phyloP scores from a whole-genome alignment of 2,888 invertebrate species.

The Megalurothrips usitatus region DNA sequence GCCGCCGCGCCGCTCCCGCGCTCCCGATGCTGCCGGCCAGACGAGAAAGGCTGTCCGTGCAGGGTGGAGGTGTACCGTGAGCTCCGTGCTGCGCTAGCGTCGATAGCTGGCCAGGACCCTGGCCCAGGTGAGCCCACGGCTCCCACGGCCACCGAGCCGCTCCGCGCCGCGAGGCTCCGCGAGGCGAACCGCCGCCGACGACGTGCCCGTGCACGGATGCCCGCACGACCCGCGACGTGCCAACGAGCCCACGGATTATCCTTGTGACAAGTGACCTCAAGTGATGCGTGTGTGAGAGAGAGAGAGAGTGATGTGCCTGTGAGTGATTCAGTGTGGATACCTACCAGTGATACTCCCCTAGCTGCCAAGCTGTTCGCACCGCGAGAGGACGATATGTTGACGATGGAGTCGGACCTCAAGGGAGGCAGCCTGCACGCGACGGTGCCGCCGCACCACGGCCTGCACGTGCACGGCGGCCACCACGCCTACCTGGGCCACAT shows the following conservation, averaged over 20 bases:
- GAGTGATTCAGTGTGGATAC: conserved; percentile 16
- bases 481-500: conserved; percentile 55
- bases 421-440: conserved; percentile 81
- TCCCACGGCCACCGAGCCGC: conserved; percentile 49
- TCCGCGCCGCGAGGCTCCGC: conserved; percentile 44
- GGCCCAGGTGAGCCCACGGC: conserved; percentile 46
- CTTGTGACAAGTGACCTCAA: conserved; percentile 26
- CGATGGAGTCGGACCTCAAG: conserved; percentile 88
- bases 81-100: conserved; percentile 32
- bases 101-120: background rate
- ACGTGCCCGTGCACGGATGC: conserved; percentile 27
- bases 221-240: background rate
- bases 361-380: conserved; percentile 76
- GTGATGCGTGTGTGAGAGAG: conserved; percentile 28
- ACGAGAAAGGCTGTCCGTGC: conserved; percentile 35
- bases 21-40: conserved; percentile 31
- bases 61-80: conserved; percentile 33
- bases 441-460: conserved; percentile 71
- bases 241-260: background rate
- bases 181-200: conserved; percentile 44
- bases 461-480: conserved; percentile 54
- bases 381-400: conserved; percentile 80
- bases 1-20: conserved; percentile 43
- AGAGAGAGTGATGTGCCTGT: conserved; percentile 33
- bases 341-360: background rate